These are phyloP conservation scores for Ceratina australensis DNA, from an alignment of 1,140 invertebrate genomes.

Conservation along the genomic window DNA sequence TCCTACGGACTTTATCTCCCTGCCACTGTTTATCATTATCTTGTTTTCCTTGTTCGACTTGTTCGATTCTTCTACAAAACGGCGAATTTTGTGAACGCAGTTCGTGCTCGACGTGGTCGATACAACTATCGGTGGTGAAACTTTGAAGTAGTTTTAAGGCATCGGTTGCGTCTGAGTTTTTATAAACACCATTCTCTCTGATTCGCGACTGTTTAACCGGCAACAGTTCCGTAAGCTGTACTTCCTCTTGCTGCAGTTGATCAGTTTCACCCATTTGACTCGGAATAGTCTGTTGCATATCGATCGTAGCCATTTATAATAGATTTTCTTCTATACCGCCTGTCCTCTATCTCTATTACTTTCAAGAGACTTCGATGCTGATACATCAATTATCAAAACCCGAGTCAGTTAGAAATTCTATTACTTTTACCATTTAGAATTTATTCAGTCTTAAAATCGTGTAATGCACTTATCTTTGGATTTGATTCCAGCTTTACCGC, in stretches of 20 bases:
- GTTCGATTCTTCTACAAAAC: conserved; percentile 23
- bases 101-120: conserved; percentile 56
- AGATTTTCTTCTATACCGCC: background rate
- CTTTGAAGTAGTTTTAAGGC: conserved; percentile 72
- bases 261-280: conserved; percentile 54
- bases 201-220: conserved; percentile 75
- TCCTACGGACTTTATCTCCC: conserved; percentile 8
- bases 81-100: conserved; percentile 12
- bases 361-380: conserved; percentile 49
- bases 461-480: background rate
- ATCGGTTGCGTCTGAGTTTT: conserved; percentile 65
- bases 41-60: background rate
- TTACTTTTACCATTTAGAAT: background rate
- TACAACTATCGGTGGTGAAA: conserved; percentile 54
- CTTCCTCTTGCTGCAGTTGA: conserved; percentile 63
- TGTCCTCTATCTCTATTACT: background rate
- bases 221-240: conserved; percentile 74
- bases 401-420: too few relatives aligned
- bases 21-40: background rate
- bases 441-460: background rate
- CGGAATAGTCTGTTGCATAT: conserved; percentile 51
- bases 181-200: conserved; percentile 53
- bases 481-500: background rate
- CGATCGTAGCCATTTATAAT: conserved; percentile 20
- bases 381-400: conserved; percentile 14